Conservation (phyloP, 2,888 invertebrate genomes). For the Lasioglossum morio region DNA sequence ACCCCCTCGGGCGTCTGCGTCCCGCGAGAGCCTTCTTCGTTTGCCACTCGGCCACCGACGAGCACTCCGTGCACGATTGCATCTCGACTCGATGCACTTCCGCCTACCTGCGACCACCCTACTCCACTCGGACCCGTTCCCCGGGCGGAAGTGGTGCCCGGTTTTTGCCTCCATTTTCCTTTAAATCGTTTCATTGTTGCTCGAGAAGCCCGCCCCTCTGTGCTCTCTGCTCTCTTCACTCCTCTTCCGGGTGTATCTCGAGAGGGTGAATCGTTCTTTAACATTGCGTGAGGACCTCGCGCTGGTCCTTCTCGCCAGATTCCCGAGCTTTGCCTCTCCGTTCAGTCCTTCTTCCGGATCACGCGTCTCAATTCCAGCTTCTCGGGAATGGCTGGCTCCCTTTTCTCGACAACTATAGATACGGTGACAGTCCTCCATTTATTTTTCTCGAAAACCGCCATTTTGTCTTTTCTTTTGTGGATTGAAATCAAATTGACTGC, state of each 20-base stretch:
- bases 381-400: not conserved
- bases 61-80: slow-evolving; percentile 35
- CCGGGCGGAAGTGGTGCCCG: slow-evolving; percentile 16
- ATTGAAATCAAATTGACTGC: too few species aligned
- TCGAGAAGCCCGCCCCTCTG: not conserved
- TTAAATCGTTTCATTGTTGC: slow-evolving; percentile 16
- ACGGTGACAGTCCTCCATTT: not conserved
- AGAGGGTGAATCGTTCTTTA: slow-evolving; percentile 16
- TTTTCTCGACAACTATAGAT: not conserved
- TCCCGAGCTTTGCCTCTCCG: not conserved
- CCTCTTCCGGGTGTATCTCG: slow-evolving; percentile 30
- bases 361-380: not conserved
- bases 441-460: not conserved
- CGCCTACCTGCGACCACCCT: slow-evolving; percentile 28
- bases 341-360: not conserved
- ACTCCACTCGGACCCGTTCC: slow-evolving; percentile 29
- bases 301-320: not conserved
- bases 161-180: slow-evolving; percentile 33
- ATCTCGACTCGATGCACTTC: slow-evolving; percentile 43
- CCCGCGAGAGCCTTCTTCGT: slow-evolving; percentile 64
- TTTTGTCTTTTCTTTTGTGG: not conserved
- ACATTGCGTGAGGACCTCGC: not conserved
- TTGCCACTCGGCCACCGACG: slow-evolving; percentile 25
- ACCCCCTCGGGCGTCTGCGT: slow-evolving; percentile 22
- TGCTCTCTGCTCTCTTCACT: not conserved